phyloP scores from a whole-genome alignment of 2,888 invertebrate species.

The Lycocerus yunnanus region DNA sequence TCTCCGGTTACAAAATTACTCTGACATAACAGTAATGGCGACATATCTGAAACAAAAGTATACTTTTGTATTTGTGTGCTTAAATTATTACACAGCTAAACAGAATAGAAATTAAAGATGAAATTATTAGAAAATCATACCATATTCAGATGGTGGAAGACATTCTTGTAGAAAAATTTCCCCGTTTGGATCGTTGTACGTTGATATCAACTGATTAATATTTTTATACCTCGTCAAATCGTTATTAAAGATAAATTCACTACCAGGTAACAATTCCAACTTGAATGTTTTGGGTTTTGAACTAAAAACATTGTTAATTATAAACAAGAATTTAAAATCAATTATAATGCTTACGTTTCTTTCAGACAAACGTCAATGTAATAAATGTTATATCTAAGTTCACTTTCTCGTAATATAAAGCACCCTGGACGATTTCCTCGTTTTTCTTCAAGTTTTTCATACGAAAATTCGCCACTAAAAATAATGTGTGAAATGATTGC shows the following conservation, averaged over 20 bases:
- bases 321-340: conserved; percentile 1
- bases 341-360: conserved; percentile 61
- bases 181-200: conserved; percentile 66
- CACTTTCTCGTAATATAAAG: conserved; percentile 82
- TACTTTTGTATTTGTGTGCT: not conserved
- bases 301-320: conserved; percentile 49
- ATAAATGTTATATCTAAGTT: conserved; percentile 76
- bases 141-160: conserved; percentile 86
- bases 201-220: conserved; percentile 65
- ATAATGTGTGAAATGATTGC: not conserved
- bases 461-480: conserved; percentile 80
- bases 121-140: conserved; percentile 54
- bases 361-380: conserved; percentile 82
- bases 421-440: conserved; percentile 75
- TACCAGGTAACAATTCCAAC: conserved; percentile 65
- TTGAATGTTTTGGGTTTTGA: conserved; percentile 72
- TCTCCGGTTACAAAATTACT: conserved; percentile 62
- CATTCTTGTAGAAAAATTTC: conserved; percentile 72
- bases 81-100: too few relatives aligned
- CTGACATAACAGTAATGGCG: conserved; percentile 70
- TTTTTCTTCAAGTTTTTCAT: conserved; percentile 81
- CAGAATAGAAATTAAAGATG: too few relatives aligned
- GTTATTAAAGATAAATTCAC: conserved; percentile 61
- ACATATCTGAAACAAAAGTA: conserved; percentile 62
- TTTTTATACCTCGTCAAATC: conserved; percentile 61